Conservation (phyloP, 2,888 invertebrate genomes). For the Drosophila niveifrons region DNA sequence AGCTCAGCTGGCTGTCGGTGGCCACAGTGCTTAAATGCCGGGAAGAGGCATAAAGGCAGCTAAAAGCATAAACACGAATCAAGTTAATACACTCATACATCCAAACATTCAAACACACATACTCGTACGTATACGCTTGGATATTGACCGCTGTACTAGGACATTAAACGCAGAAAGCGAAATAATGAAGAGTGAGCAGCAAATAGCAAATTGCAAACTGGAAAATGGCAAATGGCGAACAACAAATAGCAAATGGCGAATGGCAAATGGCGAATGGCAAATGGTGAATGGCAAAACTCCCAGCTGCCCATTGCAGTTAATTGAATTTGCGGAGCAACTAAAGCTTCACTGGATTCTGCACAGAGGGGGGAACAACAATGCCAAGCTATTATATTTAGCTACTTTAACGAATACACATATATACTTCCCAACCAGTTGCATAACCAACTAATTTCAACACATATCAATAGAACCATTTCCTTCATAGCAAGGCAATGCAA, state of each 20-base stretch:
- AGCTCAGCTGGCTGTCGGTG: constrained; percentile 13
- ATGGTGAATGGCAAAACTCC: constrained; percentile 21
- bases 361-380: constrained; percentile 1
- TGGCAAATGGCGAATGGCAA: not conserved
- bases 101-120: constrained; percentile 2
- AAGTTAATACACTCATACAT: constrained; percentile 29
- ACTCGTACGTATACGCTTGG: not conserved
- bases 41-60: constrained; percentile 20
- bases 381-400: not conserved
- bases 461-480: not conserved
- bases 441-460: not conserved
- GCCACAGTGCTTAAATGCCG: constrained; percentile 6
- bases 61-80: constrained; percentile 40
- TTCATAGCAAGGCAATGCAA: not conserved
- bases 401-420: not conserved
- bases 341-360: not conserved
- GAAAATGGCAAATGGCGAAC: constrained; percentile 33
- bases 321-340: constrained; percentile 51
- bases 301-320: constrained; percentile 57
- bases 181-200: constrained; percentile 52
- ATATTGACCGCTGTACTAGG: constrained; percentile 24
- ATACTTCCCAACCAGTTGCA: not conserved
- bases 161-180: constrained; percentile 49
- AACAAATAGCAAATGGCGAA: constrained; percentile 33
- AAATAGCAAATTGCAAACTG: constrained; percentile 34